phyloP scores from a whole-genome alignment of 2,888 invertebrate genomes.

The Cistogaster globosa region DNA sequence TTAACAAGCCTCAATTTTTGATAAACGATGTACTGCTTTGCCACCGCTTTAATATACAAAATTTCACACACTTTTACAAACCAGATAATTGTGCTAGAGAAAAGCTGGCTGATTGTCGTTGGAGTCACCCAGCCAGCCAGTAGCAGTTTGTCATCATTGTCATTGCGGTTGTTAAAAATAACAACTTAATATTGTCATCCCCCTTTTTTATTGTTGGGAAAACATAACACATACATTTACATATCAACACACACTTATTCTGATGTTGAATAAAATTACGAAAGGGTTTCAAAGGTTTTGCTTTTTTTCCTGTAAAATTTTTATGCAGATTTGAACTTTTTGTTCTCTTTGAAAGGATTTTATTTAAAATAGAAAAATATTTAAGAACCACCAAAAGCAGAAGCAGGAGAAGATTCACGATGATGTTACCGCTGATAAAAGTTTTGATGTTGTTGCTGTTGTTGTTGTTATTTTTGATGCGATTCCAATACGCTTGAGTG shows the following conservation, averaged over 20 bases:
- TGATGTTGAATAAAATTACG: slow-evolving; percentile 51
- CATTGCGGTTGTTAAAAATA: slow-evolving; percentile 68
- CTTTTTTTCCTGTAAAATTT: slow-evolving; percentile 27
- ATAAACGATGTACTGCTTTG: slow-evolving; percentile 61
- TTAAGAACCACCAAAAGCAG: slow-evolving; percentile 36
- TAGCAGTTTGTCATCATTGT: slow-evolving; percentile 65
- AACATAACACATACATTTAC: not conserved
- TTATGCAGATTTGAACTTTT: slow-evolving; percentile 65
- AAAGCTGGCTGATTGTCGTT: slow-evolving; percentile 4
- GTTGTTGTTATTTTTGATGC: slow-evolving; percentile 54
- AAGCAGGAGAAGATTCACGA: not conserved
- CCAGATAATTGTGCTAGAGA: not conserved
- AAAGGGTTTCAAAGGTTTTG: slow-evolving; percentile 65
- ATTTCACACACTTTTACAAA: slow-evolving; percentile 31
- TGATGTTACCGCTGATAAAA: slow-evolving; percentile 9
- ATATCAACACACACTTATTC: slow-evolving; percentile 8
- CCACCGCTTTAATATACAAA: slow-evolving; percentile 36
- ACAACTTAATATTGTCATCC: slow-evolving; percentile 70
- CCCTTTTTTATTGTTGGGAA: slow-evolving; percentile 36
- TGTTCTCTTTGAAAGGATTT: slow-evolving; percentile 48
- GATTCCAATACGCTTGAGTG: slow-evolving; percentile 68
- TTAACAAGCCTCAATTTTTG: slow-evolving; percentile 70
- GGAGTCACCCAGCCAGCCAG: slow-evolving; percentile 35
- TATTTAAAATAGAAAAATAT: slow-evolving; percentile 67
- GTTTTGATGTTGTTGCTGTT: too few relatives aligned